Evolutionary conservation across 2,113 vertebrate species (phyloP), one percentile per base, ranked within the genome.

Genomic region (Athene cunicularia): DNA sequence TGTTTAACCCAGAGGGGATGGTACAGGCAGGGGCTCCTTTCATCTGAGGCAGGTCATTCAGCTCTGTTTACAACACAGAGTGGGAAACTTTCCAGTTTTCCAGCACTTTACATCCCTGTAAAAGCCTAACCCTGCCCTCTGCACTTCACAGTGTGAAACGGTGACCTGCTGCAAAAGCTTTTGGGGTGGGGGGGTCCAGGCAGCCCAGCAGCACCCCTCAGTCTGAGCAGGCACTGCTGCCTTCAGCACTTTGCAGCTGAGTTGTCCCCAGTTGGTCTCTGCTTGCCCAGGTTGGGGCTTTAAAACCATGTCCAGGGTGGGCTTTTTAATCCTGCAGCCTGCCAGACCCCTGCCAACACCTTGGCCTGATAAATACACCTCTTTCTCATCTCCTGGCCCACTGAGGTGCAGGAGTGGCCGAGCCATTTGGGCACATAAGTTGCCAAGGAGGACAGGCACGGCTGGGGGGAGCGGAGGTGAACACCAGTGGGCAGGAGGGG

Each of bases 331-430:
- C 62, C 49, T 28, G 35, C 39, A 60, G 26, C 43, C 74, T 26
- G 5, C 14, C 70, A 88, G 59, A 52, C 18, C 12, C 18, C 50
- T 33, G 45, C 26, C 3, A 2, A 10, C 45, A 20, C 3, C 56
- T 7, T 11, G 32, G 28, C 41, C 59, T 56, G 55, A 37, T 1
- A 50, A 72, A 37, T 14, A 14, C 0, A 0, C 26, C 4, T 1
- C 47, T 49, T 47, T 5, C 47, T 23, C 23, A 4, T 19, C 59
- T 66, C 71, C 43, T 37, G 24, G 20, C 22, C n/a, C 58, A 2
- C 0, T 0, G 0, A 39, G 26, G 23, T 16, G 32, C 22, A 9
- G 43, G 35, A 47, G 58, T 20, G 72, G 37, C n/a, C 0, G 0
- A 32, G 13, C 30, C 28, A 6, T 35, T 8, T 0, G 0, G 43